phyloP scores from a whole-genome alignment of 2,113 vertebrate genomes.

The Oryzias woworae region DNA sequence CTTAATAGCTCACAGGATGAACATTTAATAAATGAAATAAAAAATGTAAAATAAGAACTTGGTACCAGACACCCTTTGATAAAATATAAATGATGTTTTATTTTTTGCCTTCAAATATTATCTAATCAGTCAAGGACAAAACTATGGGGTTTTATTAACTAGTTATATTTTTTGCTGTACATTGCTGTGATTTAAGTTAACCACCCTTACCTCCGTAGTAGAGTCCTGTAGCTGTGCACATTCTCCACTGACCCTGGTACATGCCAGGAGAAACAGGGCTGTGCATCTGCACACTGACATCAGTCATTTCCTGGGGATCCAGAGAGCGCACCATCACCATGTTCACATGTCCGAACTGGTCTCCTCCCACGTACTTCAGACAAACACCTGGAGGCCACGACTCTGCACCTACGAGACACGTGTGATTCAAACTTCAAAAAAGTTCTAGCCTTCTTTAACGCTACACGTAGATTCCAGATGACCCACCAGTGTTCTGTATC shows the following conservation, averaged over 20 bases:
- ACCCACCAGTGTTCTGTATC: conserved; percentile 95
- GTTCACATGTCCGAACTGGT: conserved; percentile 97
- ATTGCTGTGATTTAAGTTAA: not conserved
- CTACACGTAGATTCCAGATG: not conserved
- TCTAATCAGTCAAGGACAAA: too few relatives aligned
- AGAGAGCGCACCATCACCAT: conserved; percentile 95
- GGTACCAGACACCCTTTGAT: too few relatives aligned
- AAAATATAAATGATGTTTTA: too few relatives aligned
- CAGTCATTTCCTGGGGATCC: conserved; percentile 93
- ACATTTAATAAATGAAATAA: too few relatives aligned
- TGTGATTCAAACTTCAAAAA: conserved; percentile 10
- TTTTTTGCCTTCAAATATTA: too few relatives aligned
- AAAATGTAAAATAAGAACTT: too few relatives aligned
- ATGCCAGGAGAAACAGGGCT: conserved; percentile 94
- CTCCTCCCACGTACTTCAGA: conserved; percentile 96
- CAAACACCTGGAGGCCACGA: conserved; percentile 96
- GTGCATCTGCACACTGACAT: conserved; percentile 98
- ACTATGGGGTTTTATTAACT: too few relatives aligned
- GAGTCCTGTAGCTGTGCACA: conserved; percentile 97
- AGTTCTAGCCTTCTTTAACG: not conserved
- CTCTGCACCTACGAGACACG: conserved; percentile 84
- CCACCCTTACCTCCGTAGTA: conserved; percentile 90
- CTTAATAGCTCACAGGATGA: too few relatives aligned
- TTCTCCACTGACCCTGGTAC: conserved; percentile 99
- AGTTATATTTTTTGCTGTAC: not conserved